phyloP scores from a whole-genome alignment of 2,113 vertebrate genomes.

The Channa argus region DNA sequence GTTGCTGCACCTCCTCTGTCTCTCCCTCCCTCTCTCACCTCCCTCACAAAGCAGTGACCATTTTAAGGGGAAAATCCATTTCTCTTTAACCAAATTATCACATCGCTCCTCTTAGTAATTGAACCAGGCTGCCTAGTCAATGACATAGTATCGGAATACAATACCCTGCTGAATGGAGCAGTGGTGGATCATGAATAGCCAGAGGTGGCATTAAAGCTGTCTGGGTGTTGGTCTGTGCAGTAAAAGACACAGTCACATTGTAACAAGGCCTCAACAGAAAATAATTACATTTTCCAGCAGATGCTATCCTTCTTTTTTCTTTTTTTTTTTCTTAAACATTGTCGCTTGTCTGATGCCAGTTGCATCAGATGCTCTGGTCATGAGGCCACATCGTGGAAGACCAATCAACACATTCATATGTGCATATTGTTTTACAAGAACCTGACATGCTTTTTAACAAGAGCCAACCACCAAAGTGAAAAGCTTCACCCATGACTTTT shows the following conservation, averaged over 20 bases:
- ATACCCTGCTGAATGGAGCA: constrained; percentile 54
- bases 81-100: constrained; percentile 70
- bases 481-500: constrained; percentile 25
- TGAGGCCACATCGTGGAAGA: neutral
- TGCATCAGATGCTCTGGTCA: neutral
- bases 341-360: neutral
- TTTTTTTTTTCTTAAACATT: neutral
- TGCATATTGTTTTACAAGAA: too few relatives aligned
- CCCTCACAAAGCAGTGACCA: constrained; percentile 21
- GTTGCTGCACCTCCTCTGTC: neutral
- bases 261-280: constrained; percentile 40
- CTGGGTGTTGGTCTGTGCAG: constrained; percentile 34
- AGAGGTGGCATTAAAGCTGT: constrained; percentile 49
- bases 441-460: too few relatives aligned
- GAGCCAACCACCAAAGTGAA: too few relatives aligned
- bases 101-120: constrained; percentile 61
- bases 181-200: constrained; percentile 40
- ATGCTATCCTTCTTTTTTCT: neutral
- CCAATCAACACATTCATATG: neutral
- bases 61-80: constrained; percentile 69
- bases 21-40: neutral
- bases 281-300: constrained; percentile 35
- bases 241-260: constrained; percentile 49
- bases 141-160: constrained; percentile 70
- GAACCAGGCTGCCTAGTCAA: constrained; percentile 49